These are phyloP conservation scores for Lochmaea capreae DNA, from an alignment of 2,888 invertebrate species.

Conservation along the genomic window DNA sequence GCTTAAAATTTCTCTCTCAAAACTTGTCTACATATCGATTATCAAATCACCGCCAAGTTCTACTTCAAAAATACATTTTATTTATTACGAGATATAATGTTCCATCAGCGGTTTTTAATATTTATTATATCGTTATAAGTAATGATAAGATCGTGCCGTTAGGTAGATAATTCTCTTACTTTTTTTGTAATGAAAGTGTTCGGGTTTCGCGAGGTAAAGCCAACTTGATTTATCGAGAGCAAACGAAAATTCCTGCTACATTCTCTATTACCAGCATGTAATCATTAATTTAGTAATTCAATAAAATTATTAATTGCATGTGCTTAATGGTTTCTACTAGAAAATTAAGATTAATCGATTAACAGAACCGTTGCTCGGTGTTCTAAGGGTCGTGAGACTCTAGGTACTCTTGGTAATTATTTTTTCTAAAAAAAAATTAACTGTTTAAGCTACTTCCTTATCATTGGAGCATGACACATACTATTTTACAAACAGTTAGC, in stretches of 20 bases:
- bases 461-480: neutral
- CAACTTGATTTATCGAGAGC: constrained; percentile 43
- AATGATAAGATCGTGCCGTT: constrained; percentile 25
- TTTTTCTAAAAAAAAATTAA: neutral
- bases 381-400: constrained; percentile 38
- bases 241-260: constrained; percentile 38
- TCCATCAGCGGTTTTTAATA: neutral
- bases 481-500: neutral
- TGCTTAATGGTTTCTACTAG: constrained; percentile 47
- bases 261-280: constrained; percentile 43
- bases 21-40: no score
- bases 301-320: constrained; percentile 49
- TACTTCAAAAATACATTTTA: no score
- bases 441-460: constrained; percentile 4
- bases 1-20: no score
- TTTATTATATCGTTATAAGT: constrained; percentile 16
- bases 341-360: constrained; percentile 47
- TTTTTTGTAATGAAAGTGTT: constrained; percentile 40
- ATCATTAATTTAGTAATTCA: constrained; percentile 47
- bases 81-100: neutral
- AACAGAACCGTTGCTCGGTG: constrained; percentile 25
- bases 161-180: constrained; percentile 23
- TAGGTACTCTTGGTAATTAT: neutral
- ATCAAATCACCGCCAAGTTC: no score
- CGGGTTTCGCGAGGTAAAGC: constrained; percentile 32